Evolutionary conservation across 2,888 invertebrate species (phyloP), one percentile per base, ranked within the genome.

Genomic region (Aspidapion aeneum): DNA sequence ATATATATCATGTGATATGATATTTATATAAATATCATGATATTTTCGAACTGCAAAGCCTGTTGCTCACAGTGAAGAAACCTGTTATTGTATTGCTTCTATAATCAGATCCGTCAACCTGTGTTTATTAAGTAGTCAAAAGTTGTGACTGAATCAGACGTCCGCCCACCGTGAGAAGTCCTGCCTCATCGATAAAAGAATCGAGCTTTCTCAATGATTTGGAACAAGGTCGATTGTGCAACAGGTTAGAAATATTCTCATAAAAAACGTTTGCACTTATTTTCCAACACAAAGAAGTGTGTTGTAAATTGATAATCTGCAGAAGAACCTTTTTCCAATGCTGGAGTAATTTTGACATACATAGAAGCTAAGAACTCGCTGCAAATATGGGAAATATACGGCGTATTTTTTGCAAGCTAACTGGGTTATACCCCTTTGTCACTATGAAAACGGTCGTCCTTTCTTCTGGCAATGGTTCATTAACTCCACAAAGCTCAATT

Each of bases 181-280:
- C 52, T 19, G 3, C 52, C 19, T 52, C n/a, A 19, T n/a, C 52
- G 19, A 52, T 52, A 52, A 52, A 52, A n/a, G 19, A 19, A 52
- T 17, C 7, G 52, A 52, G 19, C 52, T 52, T 52, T 52, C 19
- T 52, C 17, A 52, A 52, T 5, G 17, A n/a, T 52, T 9, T 52
- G 52, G 52, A 52, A 52, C 17, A 17, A 52, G 19, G 52, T 5
- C 52, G 17, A 17, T 52, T 52, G 19, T 52, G 17, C 17, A 17
- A 52, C 3, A 52, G 52, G 17, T 52, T 52, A 18, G 52, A 17
- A 52, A 52, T 52, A 19, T 52, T 7, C 17, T 52, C 17, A n/a
- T 52, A 52, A 52, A 52, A 52, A 52, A 52, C 52, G 3, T 52
- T 52, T 17, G 52, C 19, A 52, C 17, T 52, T 52, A n/a, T 52